These are phyloP conservation scores for Cochlearius cochlearius DNA, from an alignment of 2,113 vertebrate genomes.

Conservation along the genomic window DNA sequence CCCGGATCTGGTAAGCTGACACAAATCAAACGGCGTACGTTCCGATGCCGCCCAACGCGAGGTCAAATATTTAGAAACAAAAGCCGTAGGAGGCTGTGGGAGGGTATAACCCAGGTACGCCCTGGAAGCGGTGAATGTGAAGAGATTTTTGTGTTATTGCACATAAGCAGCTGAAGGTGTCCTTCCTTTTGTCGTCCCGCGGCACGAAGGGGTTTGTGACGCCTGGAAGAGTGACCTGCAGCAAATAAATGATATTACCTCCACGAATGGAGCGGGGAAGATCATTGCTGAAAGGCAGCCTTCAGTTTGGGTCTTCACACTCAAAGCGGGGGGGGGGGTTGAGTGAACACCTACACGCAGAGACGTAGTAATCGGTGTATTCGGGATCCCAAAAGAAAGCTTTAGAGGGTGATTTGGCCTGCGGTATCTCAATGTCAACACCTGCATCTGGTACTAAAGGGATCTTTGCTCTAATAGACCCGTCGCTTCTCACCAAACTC, in stretches of 20 bases:
- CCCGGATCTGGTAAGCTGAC: not conserved
- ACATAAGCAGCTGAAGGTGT: not conserved
- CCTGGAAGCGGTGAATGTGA: not conserved
- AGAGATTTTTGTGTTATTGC: not conserved
- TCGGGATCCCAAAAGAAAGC: not conserved
- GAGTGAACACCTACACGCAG: not conserved
- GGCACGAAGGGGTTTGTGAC: not conserved
- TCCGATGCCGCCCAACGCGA: not conserved
- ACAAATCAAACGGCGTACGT: not conserved
- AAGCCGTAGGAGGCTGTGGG: not conserved
- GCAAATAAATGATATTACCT: no score
- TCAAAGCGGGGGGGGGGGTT: not conserved
- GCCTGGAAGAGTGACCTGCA: not conserved
- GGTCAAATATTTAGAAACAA: not conserved
- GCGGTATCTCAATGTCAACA: not conserved
- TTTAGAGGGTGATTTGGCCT: not conserved
- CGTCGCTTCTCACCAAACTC: not conserved
- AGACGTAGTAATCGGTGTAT: not conserved
- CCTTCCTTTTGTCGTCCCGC: not conserved
- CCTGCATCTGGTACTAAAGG: not conserved
- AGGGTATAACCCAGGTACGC: not conserved
- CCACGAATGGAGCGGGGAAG: not conserved
- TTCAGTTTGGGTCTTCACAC: not conserved
- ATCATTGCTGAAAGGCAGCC: not conserved
- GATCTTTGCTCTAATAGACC: not conserved